Percentiles rank a stretch among this genome's conserved stretches.
phyloP scores from a whole-genome alignment of 2,888 invertebrate genomes.

The Drosophila heteroneura region DNA sequence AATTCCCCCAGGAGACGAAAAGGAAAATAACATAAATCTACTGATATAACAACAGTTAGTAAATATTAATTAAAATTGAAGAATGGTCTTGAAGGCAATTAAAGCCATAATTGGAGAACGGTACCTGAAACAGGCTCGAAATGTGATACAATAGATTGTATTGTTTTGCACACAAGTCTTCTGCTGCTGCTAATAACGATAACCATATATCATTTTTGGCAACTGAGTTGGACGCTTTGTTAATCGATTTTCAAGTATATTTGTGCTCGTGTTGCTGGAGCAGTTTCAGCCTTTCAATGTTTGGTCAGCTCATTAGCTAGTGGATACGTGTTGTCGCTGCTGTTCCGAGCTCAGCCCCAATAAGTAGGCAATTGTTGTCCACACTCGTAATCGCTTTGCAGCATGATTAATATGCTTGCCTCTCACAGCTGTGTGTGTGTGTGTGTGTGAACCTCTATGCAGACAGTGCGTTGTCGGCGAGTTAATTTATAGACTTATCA shows the following conservation, averaged over 20 bases:
- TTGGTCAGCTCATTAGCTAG: constrained; percentile 42
- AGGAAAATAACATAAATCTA: background rate
- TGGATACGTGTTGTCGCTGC: constrained; percentile 24
- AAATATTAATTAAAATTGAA: background rate
- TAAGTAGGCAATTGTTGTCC: constrained; percentile 61
- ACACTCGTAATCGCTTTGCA: constrained; percentile 53
- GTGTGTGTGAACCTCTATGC: constrained; percentile 12
- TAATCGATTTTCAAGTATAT: constrained; percentile 36
- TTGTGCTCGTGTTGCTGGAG: background rate
- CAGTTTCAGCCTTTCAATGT: constrained; percentile 1
- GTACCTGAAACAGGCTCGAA: background rate
- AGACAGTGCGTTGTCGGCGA: constrained; percentile 58
- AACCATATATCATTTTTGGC: constrained; percentile 24
- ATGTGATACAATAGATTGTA: background rate
- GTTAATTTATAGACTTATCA: constrained; percentile 80
- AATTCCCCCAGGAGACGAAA: background rate
- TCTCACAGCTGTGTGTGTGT: constrained; percentile 1
- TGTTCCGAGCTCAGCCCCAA: constrained; percentile 23
- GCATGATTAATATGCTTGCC: constrained; percentile 69
- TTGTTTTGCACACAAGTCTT: background rate
- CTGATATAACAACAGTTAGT: background rate
- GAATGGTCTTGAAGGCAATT: background rate
- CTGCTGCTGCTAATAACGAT: background rate
- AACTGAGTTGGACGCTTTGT: constrained; percentile 9
- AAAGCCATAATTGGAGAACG: background rate